Evolutionary conservation across 2,888 invertebrate genomes (phyloP).

Genomic region (Camponotus fellah): DNA sequence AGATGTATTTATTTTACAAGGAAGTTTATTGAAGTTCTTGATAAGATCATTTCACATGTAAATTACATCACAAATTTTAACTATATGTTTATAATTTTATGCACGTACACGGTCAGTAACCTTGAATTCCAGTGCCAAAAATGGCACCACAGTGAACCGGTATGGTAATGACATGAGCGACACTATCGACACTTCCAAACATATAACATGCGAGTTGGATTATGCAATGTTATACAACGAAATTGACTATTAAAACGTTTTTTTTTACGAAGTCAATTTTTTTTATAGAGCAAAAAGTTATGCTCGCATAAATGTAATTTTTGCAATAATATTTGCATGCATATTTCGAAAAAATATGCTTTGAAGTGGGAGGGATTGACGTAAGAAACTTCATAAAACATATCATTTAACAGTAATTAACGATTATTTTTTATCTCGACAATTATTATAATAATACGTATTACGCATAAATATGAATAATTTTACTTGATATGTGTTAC

Average conservation of each 20-base stretch:
- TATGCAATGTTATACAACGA: conserved; percentile 5
- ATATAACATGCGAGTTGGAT: neutral
- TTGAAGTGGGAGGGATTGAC: neutral
- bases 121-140: neutral
- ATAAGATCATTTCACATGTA: no score
- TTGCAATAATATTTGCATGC: neutral
- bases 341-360: neutral
- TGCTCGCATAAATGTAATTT: neutral
- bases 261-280: neutral
- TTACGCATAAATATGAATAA: neutral
- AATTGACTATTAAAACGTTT: neutral
- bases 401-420: neutral
- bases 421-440: neutral
- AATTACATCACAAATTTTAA: neutral
- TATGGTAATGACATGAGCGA: neutral
- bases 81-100: neutral
- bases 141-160: neutral
- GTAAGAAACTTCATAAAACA: neutral
- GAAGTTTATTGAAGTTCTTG: neutral
- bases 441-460: neutral
- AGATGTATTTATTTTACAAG: neutral
- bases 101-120: neutral
- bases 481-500: neutral
- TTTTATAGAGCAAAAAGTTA: neutral
- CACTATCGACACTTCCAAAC: neutral